phyloP scores from a whole-genome alignment of 2,888 invertebrate species.

The Andrena fulva region DNA sequence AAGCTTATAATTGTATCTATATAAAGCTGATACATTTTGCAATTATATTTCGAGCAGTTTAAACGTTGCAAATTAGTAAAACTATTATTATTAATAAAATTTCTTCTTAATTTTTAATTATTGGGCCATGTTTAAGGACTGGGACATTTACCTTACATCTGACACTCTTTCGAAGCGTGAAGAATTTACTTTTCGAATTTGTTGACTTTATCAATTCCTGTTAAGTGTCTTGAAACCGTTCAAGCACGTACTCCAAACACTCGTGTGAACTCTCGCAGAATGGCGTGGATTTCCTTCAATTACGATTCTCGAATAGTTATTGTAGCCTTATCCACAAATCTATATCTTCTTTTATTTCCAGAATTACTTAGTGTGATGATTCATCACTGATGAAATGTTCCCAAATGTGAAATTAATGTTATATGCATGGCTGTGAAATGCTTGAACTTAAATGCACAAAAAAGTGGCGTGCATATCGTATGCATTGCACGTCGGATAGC shows the following conservation, averaged over 20 bases:
- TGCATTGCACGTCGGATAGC: not conserved
- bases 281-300: not conserved
- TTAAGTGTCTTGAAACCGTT: conserved; percentile 3
- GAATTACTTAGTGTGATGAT: not conserved
- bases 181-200: not conserved
- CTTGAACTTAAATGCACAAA: not conserved
- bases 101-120: too few relatives aligned
- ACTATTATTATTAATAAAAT: too few relatives aligned
- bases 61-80: too few relatives aligned
- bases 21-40: too few relatives aligned
- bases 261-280: not conserved
- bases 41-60: too few relatives aligned
- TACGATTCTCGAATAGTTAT: not conserved
- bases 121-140: too few relatives aligned
- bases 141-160: too few relatives aligned
- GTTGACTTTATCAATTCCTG: not conserved
- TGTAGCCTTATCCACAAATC: not conserved
- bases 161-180: not conserved
- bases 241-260: not conserved
- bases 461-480: not conserved
- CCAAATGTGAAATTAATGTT: not conserved
- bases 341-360: not conserved
- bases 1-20: too few relatives aligned
- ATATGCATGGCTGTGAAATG: not conserved
- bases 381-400: not conserved